Evolutionary conservation across 2,113 vertebrate genomes (phyloP).

Genomic region (Gallinago paraguaiae): DNA sequence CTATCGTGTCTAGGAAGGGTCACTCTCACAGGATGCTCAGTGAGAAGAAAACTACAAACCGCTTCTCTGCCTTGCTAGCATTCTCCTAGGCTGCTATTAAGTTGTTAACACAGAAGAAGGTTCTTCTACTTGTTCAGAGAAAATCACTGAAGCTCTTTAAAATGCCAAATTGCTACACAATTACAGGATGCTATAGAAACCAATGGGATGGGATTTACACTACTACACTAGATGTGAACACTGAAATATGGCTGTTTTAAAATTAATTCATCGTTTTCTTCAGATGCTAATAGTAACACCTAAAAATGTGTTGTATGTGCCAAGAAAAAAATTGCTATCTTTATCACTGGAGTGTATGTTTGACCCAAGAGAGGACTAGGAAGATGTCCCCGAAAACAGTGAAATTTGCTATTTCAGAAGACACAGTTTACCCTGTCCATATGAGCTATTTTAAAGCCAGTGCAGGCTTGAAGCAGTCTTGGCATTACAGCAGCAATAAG

Average conservation of each 20-base stretch:
- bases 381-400: not conserved
- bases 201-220: not conserved
- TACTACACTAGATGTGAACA: not conserved
- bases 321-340: not conserved
- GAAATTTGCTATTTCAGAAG: not conserved
- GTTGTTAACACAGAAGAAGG: not conserved
- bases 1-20: not conserved
- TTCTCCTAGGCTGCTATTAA: not conserved
- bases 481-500: not conserved
- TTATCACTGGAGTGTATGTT: not conserved
- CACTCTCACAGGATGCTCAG: not conserved
- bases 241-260: not conserved
- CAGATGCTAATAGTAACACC: conserved; percentile 28
- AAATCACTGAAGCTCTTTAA: not conserved
- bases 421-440: not conserved
- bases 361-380: not conserved
- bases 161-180: not conserved
- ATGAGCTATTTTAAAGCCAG: conserved; percentile 22
- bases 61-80: not conserved
- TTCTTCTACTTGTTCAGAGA: not conserved
- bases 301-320: not conserved
- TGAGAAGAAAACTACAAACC: not conserved
- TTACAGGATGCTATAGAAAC: not conserved
- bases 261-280: not conserved
- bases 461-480: not conserved